Base-by-base conservation (phyloP, 2,888 invertebrate genomes). In the Dysmachus trigonus region DNA sequence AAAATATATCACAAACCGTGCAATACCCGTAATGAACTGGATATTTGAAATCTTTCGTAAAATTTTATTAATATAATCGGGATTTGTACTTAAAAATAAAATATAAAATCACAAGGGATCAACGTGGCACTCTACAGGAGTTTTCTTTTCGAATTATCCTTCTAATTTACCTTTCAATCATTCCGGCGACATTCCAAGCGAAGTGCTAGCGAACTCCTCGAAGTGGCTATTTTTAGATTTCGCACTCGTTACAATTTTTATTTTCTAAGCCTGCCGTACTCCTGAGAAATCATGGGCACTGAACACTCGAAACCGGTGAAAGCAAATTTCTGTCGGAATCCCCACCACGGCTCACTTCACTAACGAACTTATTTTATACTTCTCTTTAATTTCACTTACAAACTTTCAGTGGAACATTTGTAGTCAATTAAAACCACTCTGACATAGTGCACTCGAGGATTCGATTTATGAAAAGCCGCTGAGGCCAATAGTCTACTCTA, bases 111-210 rank as follows among this genome's bases (percentile, higher is more conserved):
- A 7, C 22, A 62, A 27, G 27, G 22, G 62, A 62, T 62, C 53
- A 18, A n/a, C n/a, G 18, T 6, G 5, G 53, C 22, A 33, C 13
- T 76, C 18, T 38, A 8, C 27, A 31, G 1, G 27, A 31, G 33
- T 73, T 51, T 73, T 31, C 35, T 41, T 62, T 76, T 18, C 41
- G 1, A 76, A 38, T n/a, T 13, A 76, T 15, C 73, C 13, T 22
- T 76, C 18, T n/a, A n/a, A 76, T 38, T 76, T 76, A 76, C 76
- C 76, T 76, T 38, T 3, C 18, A 76, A 76, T 33, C 38, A 76
- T 38, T 22, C 76, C 76, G 35, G 41, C 76, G 38, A 76, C 76
- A 22, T 18, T n/a, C 22, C 8, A 35, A n/a, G 8, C 38, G 38
- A 76, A 2, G 33, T 15, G 76, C 41, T 33, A 31, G 73, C n/a